These are phyloP conservation scores for Saxicola maurus DNA, from an alignment of 2,797 vertebrate genomes.

Conservation along the genomic window DNA sequence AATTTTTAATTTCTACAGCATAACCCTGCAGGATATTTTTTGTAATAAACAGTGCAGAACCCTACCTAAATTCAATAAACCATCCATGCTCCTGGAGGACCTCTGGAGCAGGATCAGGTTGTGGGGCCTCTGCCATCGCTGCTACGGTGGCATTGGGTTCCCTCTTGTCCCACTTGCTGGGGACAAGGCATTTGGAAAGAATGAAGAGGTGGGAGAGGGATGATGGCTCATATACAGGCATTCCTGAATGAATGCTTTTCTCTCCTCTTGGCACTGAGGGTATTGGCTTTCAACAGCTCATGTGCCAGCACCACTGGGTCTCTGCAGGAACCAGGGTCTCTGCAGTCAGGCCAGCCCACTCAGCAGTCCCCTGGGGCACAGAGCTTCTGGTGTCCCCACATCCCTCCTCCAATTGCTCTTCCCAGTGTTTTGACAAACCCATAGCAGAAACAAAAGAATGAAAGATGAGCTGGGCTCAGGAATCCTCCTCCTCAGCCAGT, in stretches of 20 bases:
- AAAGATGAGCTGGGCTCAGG: background rate
- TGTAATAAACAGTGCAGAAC: constrained; percentile 6
- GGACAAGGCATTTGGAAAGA: background rate
- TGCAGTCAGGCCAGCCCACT: background rate
- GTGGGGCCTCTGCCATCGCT: background rate
- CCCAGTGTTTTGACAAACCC: background rate
- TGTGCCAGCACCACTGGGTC: background rate
- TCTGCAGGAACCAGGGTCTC: background rate
- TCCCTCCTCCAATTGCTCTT: background rate
- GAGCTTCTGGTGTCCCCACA: background rate
- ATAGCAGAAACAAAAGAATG: rapidly evolving
- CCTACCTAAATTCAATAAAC: background rate
- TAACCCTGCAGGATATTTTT: constrained; percentile 12
- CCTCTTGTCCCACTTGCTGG: background rate
- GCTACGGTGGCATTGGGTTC: background rate
- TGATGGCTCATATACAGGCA: background rate
- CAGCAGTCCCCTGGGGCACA: background rate
- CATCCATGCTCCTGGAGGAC: background rate
- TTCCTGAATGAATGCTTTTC: background rate
- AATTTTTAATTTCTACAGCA: constrained; percentile 44
- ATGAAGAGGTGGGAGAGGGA: background rate
- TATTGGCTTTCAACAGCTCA: background rate
- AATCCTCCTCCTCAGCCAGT: background rate
- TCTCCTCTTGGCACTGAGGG: background rate
- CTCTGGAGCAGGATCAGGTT: background rate